Evolutionary conservation across 1,140 invertebrate genomes (phyloP).

Genomic region (Megalopta genalis): DNA sequence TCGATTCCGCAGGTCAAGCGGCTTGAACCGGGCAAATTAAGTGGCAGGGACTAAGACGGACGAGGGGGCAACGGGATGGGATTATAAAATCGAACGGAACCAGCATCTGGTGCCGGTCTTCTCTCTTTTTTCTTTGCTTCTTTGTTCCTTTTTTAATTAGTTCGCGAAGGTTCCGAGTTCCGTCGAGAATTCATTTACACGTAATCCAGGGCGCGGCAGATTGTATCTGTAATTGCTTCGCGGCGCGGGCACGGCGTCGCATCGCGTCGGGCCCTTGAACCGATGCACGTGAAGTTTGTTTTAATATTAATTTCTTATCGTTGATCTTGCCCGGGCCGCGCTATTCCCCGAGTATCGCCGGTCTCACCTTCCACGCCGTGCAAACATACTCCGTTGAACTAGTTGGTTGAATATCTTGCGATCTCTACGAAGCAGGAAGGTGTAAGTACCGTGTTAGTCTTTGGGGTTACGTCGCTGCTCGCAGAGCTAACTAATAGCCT

Average conservation of each 20-base stretch:
- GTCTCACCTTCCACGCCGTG: slow-evolving; percentile 44
- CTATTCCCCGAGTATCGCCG: slow-evolving; percentile 46
- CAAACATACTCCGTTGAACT: slow-evolving; percentile 55
- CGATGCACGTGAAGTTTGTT: slow-evolving; percentile 50
- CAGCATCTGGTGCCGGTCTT: background rate
- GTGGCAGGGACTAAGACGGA: background rate
- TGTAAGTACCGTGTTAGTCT: slow-evolving; percentile 72
- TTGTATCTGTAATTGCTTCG: slow-evolving; percentile 41
- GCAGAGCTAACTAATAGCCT: slow-evolving; percentile 76
- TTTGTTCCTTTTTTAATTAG: slow-evolving; percentile 3
- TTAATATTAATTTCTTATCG: slow-evolving; percentile 61
- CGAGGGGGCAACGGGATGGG: background rate
- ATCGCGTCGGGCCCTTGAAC: background rate
- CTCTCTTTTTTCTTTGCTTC: no score
- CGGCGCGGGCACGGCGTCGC: background rate
- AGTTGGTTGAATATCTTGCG: slow-evolving; percentile 60
- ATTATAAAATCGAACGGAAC: background rate
- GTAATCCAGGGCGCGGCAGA: slow-evolving; percentile 11
- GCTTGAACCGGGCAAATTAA: background rate
- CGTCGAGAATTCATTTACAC: slow-evolving; percentile 16
- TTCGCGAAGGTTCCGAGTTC: background rate
- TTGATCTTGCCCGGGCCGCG: slow-evolving; percentile 48
- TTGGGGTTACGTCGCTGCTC: slow-evolving; percentile 70
- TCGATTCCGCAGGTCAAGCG: background rate
- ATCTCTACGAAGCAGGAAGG: slow-evolving; percentile 60